Conservation (phyloP, 2,113 vertebrate genomes). For the Planiliza haematocheilus region DNA sequence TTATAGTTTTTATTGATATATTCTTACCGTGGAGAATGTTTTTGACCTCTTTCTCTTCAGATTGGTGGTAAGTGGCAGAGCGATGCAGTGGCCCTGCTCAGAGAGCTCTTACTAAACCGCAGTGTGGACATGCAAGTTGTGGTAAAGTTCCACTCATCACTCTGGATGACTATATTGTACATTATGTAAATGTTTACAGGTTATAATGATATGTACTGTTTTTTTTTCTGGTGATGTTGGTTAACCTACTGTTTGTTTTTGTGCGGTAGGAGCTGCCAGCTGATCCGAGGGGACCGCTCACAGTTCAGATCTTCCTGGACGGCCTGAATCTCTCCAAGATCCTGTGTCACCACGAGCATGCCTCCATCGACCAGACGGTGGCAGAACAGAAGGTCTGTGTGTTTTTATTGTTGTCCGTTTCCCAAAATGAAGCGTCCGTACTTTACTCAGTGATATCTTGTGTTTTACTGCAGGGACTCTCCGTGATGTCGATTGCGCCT, state of each 20-base stretch:
- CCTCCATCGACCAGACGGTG: slow-evolving; percentile 34
- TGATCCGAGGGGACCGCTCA: slow-evolving; percentile 78
- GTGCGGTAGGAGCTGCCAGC: slow-evolving; percentile 84
- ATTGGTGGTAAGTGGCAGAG: slow-evolving; percentile 88
- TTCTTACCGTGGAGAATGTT: too few relatives aligned
- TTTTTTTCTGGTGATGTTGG: too few relatives aligned
- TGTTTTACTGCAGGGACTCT: slow-evolving; percentile 60
- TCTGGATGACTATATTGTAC: too few relatives aligned
- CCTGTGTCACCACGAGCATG: slow-evolving; percentile 86
- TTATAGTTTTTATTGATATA: too few relatives aligned
- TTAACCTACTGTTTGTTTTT: too few relatives aligned
- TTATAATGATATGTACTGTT: too few relatives aligned
- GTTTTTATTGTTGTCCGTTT: background rate
- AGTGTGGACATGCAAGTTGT: slow-evolving; percentile 85
- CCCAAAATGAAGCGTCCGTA: background rate
- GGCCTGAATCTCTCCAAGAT: slow-evolving; percentile 87
- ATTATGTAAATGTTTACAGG: too few relatives aligned
- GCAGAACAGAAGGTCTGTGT: slow-evolving; percentile 51
- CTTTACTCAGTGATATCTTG: background rate
- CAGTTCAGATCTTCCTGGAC: slow-evolving; percentile 85
- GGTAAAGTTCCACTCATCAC: too few relatives aligned
- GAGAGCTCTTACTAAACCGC: slow-evolving; percentile 86
- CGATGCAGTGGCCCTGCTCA: slow-evolving; percentile 88
- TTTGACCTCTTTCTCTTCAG: slow-evolving; percentile 68
- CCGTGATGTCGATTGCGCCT: slow-evolving; percentile 1